A percentile compares a stretch with the other conserved stretches of the same genome.
These are phyloP conservation scores for Tyria jacobaeae DNA, from an alignment of 2,888 invertebrate species.

Conservation along the genomic window DNA sequence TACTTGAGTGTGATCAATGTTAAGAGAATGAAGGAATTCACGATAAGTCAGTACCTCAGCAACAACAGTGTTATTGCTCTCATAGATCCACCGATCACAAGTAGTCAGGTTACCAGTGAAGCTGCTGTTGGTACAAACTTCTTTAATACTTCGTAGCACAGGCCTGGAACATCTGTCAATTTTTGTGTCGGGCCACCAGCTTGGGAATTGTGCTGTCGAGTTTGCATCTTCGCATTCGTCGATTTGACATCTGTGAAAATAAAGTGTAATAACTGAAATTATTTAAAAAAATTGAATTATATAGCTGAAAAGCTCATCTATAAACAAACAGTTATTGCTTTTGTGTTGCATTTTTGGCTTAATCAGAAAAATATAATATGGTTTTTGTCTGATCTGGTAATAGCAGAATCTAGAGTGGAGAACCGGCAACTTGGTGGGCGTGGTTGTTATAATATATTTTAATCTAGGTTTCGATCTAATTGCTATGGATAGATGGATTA, in stretches of 20 bases:
- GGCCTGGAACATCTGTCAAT: slow-evolving; percentile 65
- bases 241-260: slow-evolving; percentile 63
- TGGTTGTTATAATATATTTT: no score
- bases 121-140: slow-evolving; percentile 55
- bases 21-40: no score
- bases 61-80: slow-evolving; percentile 69
- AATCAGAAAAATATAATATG: no score
- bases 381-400: neutral
- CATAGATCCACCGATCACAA: slow-evolving; percentile 73
- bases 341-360: no score
- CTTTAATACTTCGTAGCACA: slow-evolving; percentile 43
- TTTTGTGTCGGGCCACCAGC: slow-evolving; percentile 70
- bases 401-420: neutral
- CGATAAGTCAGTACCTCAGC: slow-evolving; percentile 57
- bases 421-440: no score
- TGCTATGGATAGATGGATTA: no score
- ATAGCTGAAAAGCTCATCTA: no score
- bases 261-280: neutral
- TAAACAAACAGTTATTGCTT: no score
- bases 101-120: slow-evolving; percentile 53
- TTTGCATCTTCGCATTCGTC: slow-evolving; percentile 64
- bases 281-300: no score
- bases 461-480: no score
- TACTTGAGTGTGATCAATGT: no score
- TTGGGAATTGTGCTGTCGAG: slow-evolving; percentile 38